Evolutionary conservation across 37 sponge, comb jelly and placozoan species (phyloP), one percentile per base, ranked within the genome.

Genomic region (Beroe forskalii): DNA sequence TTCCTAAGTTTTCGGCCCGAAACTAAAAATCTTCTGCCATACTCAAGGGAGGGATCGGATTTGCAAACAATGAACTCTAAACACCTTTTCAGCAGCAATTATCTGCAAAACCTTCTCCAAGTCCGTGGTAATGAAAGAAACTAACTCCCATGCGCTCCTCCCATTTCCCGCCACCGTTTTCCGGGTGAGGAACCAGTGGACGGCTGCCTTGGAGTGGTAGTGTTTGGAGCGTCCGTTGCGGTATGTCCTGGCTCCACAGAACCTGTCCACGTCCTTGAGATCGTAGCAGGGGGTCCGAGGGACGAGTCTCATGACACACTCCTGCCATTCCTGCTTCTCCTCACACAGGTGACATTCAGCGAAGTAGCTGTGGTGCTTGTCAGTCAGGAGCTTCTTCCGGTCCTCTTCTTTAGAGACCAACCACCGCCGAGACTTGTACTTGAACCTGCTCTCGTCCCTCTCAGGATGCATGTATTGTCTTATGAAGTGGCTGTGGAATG

Each of bases 251-350:
- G 55, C 55, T 48, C 55, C 55, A 17, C 12, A 17, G 12, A 48
- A 48, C 27, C 66, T 22, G 24, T 64, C 66, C 6, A 22, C 55
- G 0, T 32, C 19, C 28, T 44, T 41, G 30, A 80, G 86, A 48
- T 80, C 86, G 55, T 80, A 80, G 28, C 86, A 80, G 4, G 86
- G 86, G n/a, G 86, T 80, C 55, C 22, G 8, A 25, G 40, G 2
- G 1, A 43, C 86, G 8, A 80, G 43, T 4, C 55, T 41, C 55
- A 80, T 8, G 12, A 80, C 55, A 22, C 9, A 2, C 86, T 80
- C 86, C 48, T 80, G 86, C n/a, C 23, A 33, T 8, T 32, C 72
- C 35, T 36, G 19, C 32, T 36, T 69, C 39, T 31, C 1, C 72
- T 31, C 17, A 33, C 72, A 69, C n/a, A 80, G 24, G 40, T 20